Evolutionary conservation across 2,797 vertebrate genomes (phyloP).

Genomic region (Cygnus olor): DNA sequence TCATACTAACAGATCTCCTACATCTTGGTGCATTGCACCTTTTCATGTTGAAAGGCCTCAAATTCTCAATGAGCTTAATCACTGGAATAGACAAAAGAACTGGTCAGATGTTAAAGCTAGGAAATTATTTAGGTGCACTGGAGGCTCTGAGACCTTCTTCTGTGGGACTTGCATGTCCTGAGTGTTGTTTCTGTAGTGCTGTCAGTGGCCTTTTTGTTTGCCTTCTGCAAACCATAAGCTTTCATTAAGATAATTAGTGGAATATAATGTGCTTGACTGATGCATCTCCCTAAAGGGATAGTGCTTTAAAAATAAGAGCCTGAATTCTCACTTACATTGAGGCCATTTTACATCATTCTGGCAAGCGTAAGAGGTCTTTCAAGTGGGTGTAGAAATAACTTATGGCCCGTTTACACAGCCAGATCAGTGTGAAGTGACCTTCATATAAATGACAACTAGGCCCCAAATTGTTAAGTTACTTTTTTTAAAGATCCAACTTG

Average conservation of each 20-base stretch:
- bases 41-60: background rate
- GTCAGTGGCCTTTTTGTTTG: slow-evolving; percentile 7
- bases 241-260: slow-evolving; percentile 45
- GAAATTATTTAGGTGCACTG: background rate
- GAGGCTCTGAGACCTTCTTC: background rate
- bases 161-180: background rate
- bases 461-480: slow-evolving; percentile 42
- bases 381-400: slow-evolving; percentile 70
- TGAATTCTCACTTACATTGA: slow-evolving; percentile 61
- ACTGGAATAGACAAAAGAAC: background rate
- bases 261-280: slow-evolving; percentile 39
- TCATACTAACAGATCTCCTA: background rate
- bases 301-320: slow-evolving; percentile 58
- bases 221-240: slow-evolving; percentile 1
- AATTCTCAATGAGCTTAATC: background rate
- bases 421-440: slow-evolving; percentile 73
- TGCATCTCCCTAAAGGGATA: slow-evolving; percentile 36
- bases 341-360: slow-evolving; percentile 63
- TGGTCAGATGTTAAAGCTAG: background rate
- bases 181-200: background rate
- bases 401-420: slow-evolving; percentile 66
- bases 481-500: slow-evolving; percentile 68
- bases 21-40: background rate
- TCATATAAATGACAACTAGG: slow-evolving; percentile 65
- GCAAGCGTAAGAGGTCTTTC: slow-evolving; percentile 65